phyloP scores from a whole-genome alignment of 2,888 invertebrate genomes.

The Antheraea yamamai region DNA sequence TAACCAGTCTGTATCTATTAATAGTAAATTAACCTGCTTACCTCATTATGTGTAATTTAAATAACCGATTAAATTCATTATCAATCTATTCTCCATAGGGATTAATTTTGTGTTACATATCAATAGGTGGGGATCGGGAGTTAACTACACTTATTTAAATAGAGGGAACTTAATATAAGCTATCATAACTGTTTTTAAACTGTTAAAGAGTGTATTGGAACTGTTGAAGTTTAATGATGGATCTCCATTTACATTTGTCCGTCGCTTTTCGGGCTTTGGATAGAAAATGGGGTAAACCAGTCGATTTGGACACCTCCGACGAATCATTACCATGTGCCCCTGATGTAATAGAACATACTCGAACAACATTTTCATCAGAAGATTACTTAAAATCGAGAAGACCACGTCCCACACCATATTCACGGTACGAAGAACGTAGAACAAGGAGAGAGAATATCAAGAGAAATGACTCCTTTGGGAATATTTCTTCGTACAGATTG shows the following conservation, averaged over 20 bases:
- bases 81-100: neutral
- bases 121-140: neutral
- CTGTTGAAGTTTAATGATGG: conserved; percentile 41
- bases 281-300: conserved; percentile 56
- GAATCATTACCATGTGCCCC: conserved; percentile 42
- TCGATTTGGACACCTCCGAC: conserved; percentile 51
- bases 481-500: conserved; percentile 49
- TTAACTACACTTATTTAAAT: conserved; percentile 2
- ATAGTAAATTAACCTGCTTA: neutral
- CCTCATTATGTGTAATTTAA: neutral
- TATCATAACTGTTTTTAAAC: conserved; percentile 1
- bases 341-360: conserved; percentile 46
- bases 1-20: neutral
- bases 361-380: conserved; percentile 59
- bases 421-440: conserved; percentile 32
- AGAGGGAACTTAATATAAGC: neutral
- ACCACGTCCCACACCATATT: conserved; percentile 40
- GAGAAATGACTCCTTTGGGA: conserved; percentile 45
- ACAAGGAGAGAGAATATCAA: conserved; percentile 34
- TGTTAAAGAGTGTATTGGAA: neutral
- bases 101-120: neutral
- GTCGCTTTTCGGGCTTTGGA: conserved; percentile 58
- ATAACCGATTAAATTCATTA: neutral
- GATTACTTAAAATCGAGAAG: conserved; percentile 47
- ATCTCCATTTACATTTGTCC: conserved; percentile 58